A percentile compares a stretch with the other conserved stretches of the same genome.
These are phyloP conservation scores for Anas georgica DNA, from an alignment of 2,797 vertebrate species.

Conservation along the genomic window DNA sequence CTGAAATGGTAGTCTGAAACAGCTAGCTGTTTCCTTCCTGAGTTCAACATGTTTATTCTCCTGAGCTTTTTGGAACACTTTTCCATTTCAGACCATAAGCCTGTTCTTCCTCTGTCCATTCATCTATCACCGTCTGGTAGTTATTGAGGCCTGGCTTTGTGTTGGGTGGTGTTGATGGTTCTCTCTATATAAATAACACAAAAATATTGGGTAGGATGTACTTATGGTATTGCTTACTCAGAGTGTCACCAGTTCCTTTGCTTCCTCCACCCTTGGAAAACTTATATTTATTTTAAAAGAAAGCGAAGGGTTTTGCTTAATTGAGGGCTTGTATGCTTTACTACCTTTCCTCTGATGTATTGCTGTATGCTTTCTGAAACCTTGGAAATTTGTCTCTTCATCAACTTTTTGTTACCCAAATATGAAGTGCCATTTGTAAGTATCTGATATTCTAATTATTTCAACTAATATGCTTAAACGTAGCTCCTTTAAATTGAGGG, in stretches of 20 bases:
- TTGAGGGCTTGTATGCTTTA: background rate
- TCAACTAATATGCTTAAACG: background rate
- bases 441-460: background rate
- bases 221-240: accelerated
- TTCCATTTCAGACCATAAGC: background rate
- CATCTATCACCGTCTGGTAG: background rate
- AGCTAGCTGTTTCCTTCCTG: background rate
- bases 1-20: background rate
- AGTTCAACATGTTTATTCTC: background rate
- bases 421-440: accelerated
- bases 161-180: background rate
- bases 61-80: background rate
- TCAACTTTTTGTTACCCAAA: background rate
- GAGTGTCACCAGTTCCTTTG: background rate
- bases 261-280: background rate
- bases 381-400: background rate
- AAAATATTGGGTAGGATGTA: background rate
- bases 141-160: background rate
- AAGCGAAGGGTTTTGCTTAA: background rate
- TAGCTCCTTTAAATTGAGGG: background rate
- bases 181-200: background rate
- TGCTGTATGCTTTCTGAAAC: background rate
- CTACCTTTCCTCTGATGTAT: background rate
- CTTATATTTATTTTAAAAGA: background rate
- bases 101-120: background rate